Percentiles rank a stretch among this genome's conserved stretches.
Conservation (phyloP, 1,140 invertebrate genomes). For the Zophobas atratus region DNA sequence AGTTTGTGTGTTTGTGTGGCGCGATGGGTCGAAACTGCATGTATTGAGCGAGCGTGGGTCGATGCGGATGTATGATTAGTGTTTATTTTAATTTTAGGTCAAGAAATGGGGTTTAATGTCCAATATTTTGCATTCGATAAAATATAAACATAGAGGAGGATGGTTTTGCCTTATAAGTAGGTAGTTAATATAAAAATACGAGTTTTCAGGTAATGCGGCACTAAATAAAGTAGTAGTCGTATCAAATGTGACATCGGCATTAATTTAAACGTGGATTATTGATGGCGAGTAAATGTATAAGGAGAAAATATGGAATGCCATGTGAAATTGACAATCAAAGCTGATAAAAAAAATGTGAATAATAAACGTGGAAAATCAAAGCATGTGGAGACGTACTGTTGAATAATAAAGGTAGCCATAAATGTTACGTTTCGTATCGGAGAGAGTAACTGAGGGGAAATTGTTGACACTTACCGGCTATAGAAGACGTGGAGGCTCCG, state of each 20-base stretch:
- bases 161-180: slow-evolving; percentile 44
- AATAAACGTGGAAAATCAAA: slow-evolving; percentile 31
- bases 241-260: slow-evolving; percentile 39
- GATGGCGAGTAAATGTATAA: slow-evolving; percentile 22
- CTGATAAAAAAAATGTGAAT: slow-evolving; percentile 23
- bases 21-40: background rate
- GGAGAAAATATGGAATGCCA: background rate
- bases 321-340: slow-evolving; percentile 27
- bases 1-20: too few relatives aligned
- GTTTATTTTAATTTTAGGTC: slow-evolving; percentile 35
- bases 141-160: slow-evolving; percentile 52
- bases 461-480: slow-evolving; percentile 81
- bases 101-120: slow-evolving; percentile 20
- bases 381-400: slow-evolving; percentile 4
- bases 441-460: background rate
- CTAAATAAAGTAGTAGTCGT: slow-evolving; percentile 34
- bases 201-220: slow-evolving; percentile 34
- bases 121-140: slow-evolving; percentile 38
- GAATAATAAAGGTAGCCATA: slow-evolving; percentile 22
- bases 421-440: slow-evolving; percentile 8
- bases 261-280: slow-evolving; percentile 35
- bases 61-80: slow-evolving; percentile 14
- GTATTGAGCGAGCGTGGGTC: background rate
- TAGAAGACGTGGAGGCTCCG: slow-evolving; percentile 84
- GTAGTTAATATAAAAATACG: slow-evolving; percentile 49